Percentiles rank a stretch among this genome's conserved stretches.
Evolutionary conservation across 2,888 invertebrate species (phyloP).

Genomic region (Cosmia pyralina): DNA sequence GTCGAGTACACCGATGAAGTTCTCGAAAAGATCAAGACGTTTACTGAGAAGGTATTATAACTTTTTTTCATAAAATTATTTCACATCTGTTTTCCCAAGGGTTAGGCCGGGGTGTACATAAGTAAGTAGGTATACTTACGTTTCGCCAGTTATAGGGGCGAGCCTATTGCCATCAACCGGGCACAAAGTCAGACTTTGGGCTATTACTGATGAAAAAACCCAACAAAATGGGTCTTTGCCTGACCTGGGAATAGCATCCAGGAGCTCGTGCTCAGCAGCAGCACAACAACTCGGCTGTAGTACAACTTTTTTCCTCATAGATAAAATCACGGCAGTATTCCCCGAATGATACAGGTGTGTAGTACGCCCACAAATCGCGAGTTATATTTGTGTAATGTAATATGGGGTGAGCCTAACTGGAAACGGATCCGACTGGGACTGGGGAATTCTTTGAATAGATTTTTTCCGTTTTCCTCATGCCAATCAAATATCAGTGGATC

Average conservation of each 20-base stretch:
- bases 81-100: not conserved
- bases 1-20: slow-evolving; percentile 94
- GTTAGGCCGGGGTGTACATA: not conserved
- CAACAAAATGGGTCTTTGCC: not conserved
- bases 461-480: slow-evolving; percentile 2
- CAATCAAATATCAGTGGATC: not conserved
- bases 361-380: not conserved
- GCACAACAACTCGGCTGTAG: not conserved
- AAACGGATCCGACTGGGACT: not conserved
- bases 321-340: not conserved
- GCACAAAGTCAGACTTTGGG: not conserved
- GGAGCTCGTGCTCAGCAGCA: too few relatives aligned
- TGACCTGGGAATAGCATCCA: not conserved
- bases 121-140: not conserved
- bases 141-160: not conserved
- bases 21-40: slow-evolving; percentile 92
- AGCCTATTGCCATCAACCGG: not conserved
- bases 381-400: not conserved
- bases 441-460: not conserved
- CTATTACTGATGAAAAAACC: not conserved
- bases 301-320: not conserved
- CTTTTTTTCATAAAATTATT: not conserved
- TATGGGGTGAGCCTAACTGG: not conserved
- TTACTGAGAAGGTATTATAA: slow-evolving; percentile 92
- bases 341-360: too few relatives aligned